Base-by-base conservation (phyloP, 2,797 vertebrate genomes). In the Leuciscus waleckii region DNA sequence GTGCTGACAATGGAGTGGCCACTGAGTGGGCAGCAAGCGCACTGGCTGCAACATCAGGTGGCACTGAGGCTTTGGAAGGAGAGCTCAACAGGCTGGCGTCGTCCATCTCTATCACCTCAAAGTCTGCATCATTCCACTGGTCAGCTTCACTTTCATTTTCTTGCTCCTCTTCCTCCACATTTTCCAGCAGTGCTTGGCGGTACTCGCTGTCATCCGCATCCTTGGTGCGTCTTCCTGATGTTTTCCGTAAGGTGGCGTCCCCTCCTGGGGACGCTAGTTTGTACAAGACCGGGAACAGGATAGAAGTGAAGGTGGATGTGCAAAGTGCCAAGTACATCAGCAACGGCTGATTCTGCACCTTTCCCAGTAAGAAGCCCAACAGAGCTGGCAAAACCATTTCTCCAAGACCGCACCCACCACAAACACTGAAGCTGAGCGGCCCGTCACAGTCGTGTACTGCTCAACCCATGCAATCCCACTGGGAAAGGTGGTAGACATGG, bases 381-480 rank as follows among this genome's bases (percentile, higher is more conserved):
- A 89, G 11, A 0, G 92, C 96, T 0, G 98, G 98, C 76, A 99
- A 93, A 77, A 96, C 96, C 98, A 99, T 99, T 93, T 98, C 97
- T 0, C 98, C 98, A 78, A 98, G 89, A 0, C 95, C 0, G 97
- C 97, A 0, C 98, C 98, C 0, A 98, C 88, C 35, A 99, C 97
- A 0, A 99, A 97, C 5, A 93, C 87, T 0, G 97, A 94, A 0
- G 97, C 95, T 0, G 96, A 93, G 65, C 93, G 96, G 0, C 96
- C 95, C 0, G 93, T 96, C 70, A 99, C 92, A 0, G 94, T 93
- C 0, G 96, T 98, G 94, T 99, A 98, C 94, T 99, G 98, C 86
- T 99, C 97, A 61, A 97, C 58, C 98, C 98, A 99, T 43, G 98
- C 96, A 78, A 99, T 91, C 0, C 98, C 97, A 0, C 97, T 98